Evolutionary conservation across 1,140 invertebrate genomes (phyloP).

Genomic region (Hylyphantes graminicola): DNA sequence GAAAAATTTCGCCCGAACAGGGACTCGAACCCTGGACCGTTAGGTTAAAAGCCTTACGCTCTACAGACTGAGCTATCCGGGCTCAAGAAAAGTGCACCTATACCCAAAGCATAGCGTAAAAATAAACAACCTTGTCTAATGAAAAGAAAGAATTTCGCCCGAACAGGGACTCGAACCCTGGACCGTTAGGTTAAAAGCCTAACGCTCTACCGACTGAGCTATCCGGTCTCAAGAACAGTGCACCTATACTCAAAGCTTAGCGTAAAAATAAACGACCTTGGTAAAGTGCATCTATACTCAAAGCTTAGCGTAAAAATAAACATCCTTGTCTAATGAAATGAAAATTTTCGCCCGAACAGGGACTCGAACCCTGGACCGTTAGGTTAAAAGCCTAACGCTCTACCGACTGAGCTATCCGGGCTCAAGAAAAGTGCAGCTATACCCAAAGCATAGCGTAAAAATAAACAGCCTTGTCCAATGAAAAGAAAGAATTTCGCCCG

Average conservation of each 20-base stretch:
- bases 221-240: slow-evolving; percentile 53
- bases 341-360: slow-evolving; percentile 59
- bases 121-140: no score
- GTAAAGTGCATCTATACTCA: no score
- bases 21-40: slow-evolving; percentile 60
- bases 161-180: slow-evolving; percentile 59
- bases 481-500: no score
- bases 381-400: slow-evolving; percentile 60
- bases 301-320: no score
- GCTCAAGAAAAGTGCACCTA: no score
- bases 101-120: no score
- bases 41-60: slow-evolving; percentile 60
- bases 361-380: slow-evolving; percentile 60
- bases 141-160: slow-evolving; percentile 41
- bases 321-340: no score
- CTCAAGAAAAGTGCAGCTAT: no score
- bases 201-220: slow-evolving; percentile 60
- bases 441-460: no score
- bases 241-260: no score
- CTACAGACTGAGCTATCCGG: slow-evolving; percentile 60
- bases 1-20: slow-evolving; percentile 59
- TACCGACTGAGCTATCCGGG: slow-evolving; percentile 60
- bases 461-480: no score
- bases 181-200: slow-evolving; percentile 60
- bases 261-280: no score